Conservation (phyloP, 2,113 vertebrate species). For the Limanda limanda region DNA sequence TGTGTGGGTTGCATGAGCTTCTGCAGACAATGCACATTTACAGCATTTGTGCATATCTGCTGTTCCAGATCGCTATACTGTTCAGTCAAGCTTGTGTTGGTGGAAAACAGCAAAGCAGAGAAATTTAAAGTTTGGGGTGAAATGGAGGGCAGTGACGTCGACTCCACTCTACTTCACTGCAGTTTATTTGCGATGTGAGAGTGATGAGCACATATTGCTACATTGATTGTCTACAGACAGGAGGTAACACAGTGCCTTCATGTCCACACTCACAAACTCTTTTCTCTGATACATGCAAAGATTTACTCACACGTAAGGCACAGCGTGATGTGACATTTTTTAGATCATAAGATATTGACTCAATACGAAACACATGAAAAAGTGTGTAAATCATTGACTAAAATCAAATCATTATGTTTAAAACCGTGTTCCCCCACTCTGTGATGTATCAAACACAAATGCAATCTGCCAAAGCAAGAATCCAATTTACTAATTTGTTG, state of each 20-base stretch:
- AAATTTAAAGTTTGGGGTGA: conserved; percentile 2
- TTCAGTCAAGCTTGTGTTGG: conserved; percentile 23
- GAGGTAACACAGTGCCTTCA: too few relatives aligned
- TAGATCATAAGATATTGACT: not conserved
- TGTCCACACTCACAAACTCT: too few relatives aligned
- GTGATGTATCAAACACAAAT: too few relatives aligned
- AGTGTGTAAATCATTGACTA: not conserved
- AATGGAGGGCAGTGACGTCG: conserved; percentile 29
- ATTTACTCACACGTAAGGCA: not conserved
- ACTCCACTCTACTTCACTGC: too few relatives aligned
- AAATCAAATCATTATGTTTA: not conserved
- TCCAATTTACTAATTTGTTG: too few relatives aligned
- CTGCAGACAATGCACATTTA: conserved; percentile 2
- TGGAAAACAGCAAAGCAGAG: conserved; percentile 7
- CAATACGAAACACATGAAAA: not conserved
- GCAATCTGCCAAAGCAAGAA: too few relatives aligned
- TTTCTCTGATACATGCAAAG: too few relatives aligned
- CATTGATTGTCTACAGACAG: too few relatives aligned
- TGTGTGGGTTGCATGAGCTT: conserved; percentile 3
- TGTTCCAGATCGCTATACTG: conserved; percentile 10
- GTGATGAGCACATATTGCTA: too few relatives aligned
- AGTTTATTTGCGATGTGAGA: too few relatives aligned
- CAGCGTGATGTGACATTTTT: not conserved
- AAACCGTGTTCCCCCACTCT: not conserved
- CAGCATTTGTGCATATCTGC: conserved; percentile 16